Evolutionary conservation across 1,140 invertebrate species (phyloP).

Genomic region (Spodoptera litura): DNA sequence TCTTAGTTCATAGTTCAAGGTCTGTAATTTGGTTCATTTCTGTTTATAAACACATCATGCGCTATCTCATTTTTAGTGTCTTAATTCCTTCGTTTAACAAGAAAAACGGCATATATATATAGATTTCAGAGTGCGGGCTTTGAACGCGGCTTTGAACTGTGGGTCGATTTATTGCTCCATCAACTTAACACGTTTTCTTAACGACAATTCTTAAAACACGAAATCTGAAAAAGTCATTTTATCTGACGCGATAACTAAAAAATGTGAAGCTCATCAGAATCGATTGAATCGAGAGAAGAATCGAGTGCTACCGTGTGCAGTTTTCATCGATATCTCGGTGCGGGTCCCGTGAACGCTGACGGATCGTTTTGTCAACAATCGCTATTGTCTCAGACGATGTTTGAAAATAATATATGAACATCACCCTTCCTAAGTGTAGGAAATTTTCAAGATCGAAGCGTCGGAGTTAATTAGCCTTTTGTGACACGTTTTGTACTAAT

Average conservation of each 20-base stretch:
- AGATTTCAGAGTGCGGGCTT: too few relatives aligned
- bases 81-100: too few relatives aligned
- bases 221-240: background rate
- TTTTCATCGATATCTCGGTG: conserved; percentile 56
- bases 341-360: conserved; percentile 68
- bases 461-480: conserved; percentile 36
- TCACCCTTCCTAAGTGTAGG: conserved; percentile 53
- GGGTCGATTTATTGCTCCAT: background rate
- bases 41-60: too few relatives aligned
- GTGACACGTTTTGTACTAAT: background rate
- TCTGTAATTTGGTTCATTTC: too few relatives aligned
- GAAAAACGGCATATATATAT: too few relatives aligned
- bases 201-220: conserved; percentile 4
- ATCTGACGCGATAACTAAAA: conserved; percentile 30
- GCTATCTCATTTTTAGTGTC: too few relatives aligned
- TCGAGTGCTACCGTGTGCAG: conserved; percentile 51
- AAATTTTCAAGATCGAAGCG: conserved; percentile 46
- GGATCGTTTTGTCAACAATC: conserved; percentile 67
- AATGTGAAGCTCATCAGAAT: conserved; percentile 59
- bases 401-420: conserved; percentile 74
- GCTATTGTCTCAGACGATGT: conserved; percentile 70
- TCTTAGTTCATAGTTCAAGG: too few relatives aligned
- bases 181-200: conserved; percentile 4
- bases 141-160: too few relatives aligned
- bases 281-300: conserved; percentile 65